Base-by-base conservation (phyloP, 2,888 invertebrate genomes). In the Augiades crinisus region DNA sequence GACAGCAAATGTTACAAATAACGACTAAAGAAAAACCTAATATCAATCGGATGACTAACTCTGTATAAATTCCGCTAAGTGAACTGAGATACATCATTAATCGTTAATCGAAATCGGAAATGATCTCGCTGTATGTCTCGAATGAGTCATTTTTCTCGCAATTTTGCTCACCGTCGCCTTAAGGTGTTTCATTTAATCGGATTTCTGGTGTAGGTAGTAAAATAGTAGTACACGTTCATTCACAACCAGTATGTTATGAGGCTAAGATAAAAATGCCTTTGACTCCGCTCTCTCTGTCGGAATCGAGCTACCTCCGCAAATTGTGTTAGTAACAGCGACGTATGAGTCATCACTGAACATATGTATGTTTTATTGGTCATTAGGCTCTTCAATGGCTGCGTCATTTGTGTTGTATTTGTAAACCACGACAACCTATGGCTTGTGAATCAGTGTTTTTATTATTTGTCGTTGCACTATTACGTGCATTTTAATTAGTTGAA, bases 171-270 rank as follows among this genome's bases (percentile, higher is more conserved):
- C 65, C 62, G 64, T 58, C 59, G 64, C 63, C 63, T 63, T 65
- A 63, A 75, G 73, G 30, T 31, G 38, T 40, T 31, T 75, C 67
- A 62, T 62, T 61, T 63, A 63, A 37, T 12, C 21, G 17, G n/a
- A n/a, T 27, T 47, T 34, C 34, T 41, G 27, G 33, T 41, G 22
- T 47, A 38, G 30, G 30, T 30, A 12, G 30, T 66, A 64, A 67
- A 64, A 67, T 70, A 70, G 56, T 61, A 61, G 62, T 60, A 67
- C 64, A 64, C 64, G 60, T 78, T 77, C 88, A 87, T 88, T 88
- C 87, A 88, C 79, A 78, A 82, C 68, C 59, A 60, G 34, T 13
- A 58, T 59, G 54, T 64, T 67, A 79, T 55, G 71, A 78, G 56
- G 58, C 77, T 69, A 58, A 78, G 75, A 77, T 78, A 72, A 68